Percentiles rank a stretch among this genome's conserved stretches.
These are phyloP conservation scores for Meliscaeva auricollis DNA, from an alignment of 2,888 invertebrate species.

Conservation along the genomic window DNA sequence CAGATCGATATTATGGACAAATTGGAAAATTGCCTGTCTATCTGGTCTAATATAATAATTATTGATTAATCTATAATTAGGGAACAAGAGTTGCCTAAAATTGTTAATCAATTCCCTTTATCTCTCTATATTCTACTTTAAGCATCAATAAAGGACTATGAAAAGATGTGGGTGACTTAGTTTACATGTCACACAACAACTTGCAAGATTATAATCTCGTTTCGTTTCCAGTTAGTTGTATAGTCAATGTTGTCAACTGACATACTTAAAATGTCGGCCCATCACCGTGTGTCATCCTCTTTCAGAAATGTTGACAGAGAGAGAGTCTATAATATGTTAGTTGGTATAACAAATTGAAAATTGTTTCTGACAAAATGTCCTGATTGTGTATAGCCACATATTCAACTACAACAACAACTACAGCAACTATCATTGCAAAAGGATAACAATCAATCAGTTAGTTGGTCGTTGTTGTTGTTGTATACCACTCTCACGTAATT, in stretches of 20 bases:
- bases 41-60: not conserved
- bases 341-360: slow-evolving; percentile 59
- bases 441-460: slow-evolving; percentile 72
- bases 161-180: slow-evolving; percentile 25
- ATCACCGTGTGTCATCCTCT: slow-evolving; percentile 4
- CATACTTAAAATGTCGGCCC: slow-evolving; percentile 30
- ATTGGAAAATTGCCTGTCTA: slow-evolving; percentile 6
- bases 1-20: slow-evolving; percentile 9
- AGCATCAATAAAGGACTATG: slow-evolving; percentile 16
- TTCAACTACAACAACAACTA: slow-evolving; percentile 12
- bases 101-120: slow-evolving; percentile 43
- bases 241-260: not conserved
- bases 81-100: not conserved
- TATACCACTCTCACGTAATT: slow-evolving; percentile 62
- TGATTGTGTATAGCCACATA: not conserved
- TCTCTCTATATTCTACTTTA: not conserved
- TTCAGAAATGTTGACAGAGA: not conserved
- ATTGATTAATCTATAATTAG: not conserved
- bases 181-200: slow-evolving; percentile 2
- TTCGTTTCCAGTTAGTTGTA: not conserved
- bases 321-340: slow-evolving; percentile 2
- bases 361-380: slow-evolving; percentile 60
- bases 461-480: slow-evolving; percentile 7
- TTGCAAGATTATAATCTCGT: slow-evolving; percentile 49
- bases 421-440: slow-evolving; percentile 49